phyloP scores from a whole-genome alignment of 2,888 invertebrate species.

The Bombylius discolor region DNA sequence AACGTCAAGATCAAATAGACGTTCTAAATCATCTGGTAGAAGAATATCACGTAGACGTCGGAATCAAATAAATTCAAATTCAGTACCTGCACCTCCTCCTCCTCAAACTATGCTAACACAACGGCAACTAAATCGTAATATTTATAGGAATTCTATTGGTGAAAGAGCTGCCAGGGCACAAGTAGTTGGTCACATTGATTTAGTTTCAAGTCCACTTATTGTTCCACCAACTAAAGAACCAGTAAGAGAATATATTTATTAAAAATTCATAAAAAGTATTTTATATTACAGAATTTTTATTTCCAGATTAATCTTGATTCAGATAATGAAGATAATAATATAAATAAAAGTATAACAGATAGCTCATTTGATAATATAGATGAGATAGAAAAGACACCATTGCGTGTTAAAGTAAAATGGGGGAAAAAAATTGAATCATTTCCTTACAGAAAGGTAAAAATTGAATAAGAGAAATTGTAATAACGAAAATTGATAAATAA shows the following conservation, averaged over 20 bases:
- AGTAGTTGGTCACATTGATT: slow-evolving; percentile 21
- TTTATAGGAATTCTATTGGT: slow-evolving; percentile 5
- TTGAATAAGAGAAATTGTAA: neutral
- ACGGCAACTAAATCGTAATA: slow-evolving; percentile 7
- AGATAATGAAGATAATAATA: slow-evolving; percentile 9
- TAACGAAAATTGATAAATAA: neutral
- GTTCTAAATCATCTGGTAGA: too few relatives aligned
- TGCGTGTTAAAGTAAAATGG: slow-evolving; percentile 24
- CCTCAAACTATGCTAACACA: slow-evolving; percentile 1
- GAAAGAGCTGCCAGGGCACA: slow-evolving; percentile 20
- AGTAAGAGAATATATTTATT: neutral
- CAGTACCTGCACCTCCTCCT: too few relatives aligned
- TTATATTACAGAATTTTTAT: neutral
- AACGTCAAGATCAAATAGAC: neutral
- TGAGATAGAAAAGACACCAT: slow-evolving; percentile 21
- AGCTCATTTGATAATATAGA: slow-evolving; percentile 16
- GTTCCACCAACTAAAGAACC: neutral
- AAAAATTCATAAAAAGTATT: neutral
- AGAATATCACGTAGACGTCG: neutral
- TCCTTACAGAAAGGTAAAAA: slow-evolving; percentile 18
- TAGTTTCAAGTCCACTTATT: slow-evolving; percentile 20
- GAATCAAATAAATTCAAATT: neutral
- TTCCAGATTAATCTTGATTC: slow-evolving; percentile 3
- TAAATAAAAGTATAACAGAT: slow-evolving; percentile 5
- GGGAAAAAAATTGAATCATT: slow-evolving; percentile 23